These are phyloP conservation scores for Molossus molossus DNA, from an alignment of 2,797 vertebrate species.

Conservation along the genomic window DNA sequence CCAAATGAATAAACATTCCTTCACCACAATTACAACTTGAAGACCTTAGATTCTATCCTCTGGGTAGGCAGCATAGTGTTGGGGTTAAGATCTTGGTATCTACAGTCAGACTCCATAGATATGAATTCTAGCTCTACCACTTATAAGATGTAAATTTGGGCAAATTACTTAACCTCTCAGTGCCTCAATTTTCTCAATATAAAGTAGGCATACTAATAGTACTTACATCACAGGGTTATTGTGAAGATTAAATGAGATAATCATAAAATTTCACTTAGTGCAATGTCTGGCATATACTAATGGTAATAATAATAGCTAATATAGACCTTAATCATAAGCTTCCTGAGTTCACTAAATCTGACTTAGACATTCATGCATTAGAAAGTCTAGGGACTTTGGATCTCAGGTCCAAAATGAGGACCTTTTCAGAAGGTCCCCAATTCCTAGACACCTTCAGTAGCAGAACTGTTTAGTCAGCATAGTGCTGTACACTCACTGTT, in stretches of 20 bases:
- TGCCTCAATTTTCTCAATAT: neutral
- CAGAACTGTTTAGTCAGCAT: neutral
- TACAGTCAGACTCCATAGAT: neutral
- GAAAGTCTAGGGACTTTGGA: neutral
- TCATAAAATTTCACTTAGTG: neutral
- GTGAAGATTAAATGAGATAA: neutral
- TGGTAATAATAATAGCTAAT: neutral
- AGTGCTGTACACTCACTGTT: neutral
- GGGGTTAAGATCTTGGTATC: neutral
- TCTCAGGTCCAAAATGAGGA: neutral
- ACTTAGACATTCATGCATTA: neutral
- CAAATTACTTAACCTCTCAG: neutral
- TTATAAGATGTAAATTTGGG: neutral
- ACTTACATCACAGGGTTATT: neutral
- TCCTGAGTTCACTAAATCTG: neutral
- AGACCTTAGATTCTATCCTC: neutral
- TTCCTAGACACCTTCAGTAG: neutral
- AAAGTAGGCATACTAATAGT: conserved; percentile 28
- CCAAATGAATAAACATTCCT: neutral
- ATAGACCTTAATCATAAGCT: neutral
- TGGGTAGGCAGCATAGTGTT: neutral
- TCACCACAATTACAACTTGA: neutral
- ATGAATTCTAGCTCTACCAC: neutral
- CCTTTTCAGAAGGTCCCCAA: neutral
- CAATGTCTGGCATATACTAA: neutral